phyloP scores from a whole-genome alignment of 2,113 vertebrate species.

The Pongo pygmaeus region DNA sequence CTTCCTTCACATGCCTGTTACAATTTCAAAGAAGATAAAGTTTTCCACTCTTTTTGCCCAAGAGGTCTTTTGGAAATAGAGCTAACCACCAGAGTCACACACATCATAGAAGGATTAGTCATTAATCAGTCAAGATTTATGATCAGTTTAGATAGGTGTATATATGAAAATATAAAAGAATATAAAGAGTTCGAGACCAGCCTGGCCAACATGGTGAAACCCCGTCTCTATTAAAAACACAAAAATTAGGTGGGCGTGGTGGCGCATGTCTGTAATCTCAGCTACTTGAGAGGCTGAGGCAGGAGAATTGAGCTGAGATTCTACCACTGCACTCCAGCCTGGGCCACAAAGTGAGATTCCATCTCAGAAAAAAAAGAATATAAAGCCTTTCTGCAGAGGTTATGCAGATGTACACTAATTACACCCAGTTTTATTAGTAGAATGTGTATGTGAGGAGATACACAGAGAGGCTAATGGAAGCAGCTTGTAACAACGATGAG shows the following conservation, averaged over 20 bases:
- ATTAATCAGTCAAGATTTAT: neutral
- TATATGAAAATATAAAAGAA: neutral
- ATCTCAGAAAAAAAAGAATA: neutral
- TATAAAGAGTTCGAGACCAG: neutral
- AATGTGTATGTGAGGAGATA: neutral
- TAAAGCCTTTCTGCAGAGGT: neutral
- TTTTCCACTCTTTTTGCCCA: neutral
- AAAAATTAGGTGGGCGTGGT: no score
- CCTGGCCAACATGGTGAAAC: no score
- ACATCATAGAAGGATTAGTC: neutral
- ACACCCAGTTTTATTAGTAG: neutral
- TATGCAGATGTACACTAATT: neutral
- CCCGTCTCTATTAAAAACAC: no score
- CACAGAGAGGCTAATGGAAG: neutral
- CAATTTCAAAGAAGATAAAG: neutral
- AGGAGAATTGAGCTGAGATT: no score
- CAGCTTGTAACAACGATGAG: slow-evolving; percentile 53
- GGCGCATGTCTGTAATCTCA: no score
- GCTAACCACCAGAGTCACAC: neutral
- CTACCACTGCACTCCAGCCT: no score
- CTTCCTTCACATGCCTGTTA: neutral
- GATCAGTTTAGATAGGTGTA: neutral
- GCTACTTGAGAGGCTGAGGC: no score
- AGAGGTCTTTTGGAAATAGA: neutral
- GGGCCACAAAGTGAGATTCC: no score